These are phyloP conservation scores for Sander vitreus DNA, from an alignment of 2,113 vertebrate species.

Conservation along the genomic window DNA sequence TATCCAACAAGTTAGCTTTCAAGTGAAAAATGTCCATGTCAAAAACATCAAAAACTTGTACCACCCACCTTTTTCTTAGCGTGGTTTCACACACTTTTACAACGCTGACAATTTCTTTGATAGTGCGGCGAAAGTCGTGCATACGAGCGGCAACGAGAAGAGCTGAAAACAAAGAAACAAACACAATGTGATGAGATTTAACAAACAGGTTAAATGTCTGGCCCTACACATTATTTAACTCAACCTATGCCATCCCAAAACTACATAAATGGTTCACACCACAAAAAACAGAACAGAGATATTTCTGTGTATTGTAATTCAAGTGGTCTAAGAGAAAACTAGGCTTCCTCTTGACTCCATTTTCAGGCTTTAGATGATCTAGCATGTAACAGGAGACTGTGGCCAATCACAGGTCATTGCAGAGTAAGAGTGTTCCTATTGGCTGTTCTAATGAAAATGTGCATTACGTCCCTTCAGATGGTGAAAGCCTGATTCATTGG, in stretches of 20 bases:
- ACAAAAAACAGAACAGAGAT: not conserved
- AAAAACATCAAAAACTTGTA: not conserved
- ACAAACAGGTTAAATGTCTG: not conserved
- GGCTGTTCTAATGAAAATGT: no score
- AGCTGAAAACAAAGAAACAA: conserved; percentile 76
- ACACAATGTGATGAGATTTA: not conserved
- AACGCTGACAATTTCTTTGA: conserved; percentile 93
- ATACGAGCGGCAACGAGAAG: conserved; percentile 95
- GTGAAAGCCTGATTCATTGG: no score
- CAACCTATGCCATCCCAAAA: not conserved
- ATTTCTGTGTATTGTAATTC: no score
- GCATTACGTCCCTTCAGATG: no score
- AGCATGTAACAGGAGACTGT: no score
- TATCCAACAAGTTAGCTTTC: not conserved
- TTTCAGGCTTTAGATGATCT: no score
- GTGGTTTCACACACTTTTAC: conserved; percentile 98
- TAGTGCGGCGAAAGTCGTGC: conserved; percentile 94
- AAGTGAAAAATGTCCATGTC: not conserved
- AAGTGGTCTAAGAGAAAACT: no score
- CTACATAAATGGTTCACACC: not conserved
- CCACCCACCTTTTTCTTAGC: conserved; percentile 90
- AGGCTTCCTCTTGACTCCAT: no score
- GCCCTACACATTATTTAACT: not conserved
- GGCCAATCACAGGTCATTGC: no score
- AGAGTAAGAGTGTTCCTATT: no score